A percentile compares a stretch with the other conserved stretches of the same genome.
Conservation (phyloP, 2,888 invertebrate species). For the Habroteleia sp. region DNA sequence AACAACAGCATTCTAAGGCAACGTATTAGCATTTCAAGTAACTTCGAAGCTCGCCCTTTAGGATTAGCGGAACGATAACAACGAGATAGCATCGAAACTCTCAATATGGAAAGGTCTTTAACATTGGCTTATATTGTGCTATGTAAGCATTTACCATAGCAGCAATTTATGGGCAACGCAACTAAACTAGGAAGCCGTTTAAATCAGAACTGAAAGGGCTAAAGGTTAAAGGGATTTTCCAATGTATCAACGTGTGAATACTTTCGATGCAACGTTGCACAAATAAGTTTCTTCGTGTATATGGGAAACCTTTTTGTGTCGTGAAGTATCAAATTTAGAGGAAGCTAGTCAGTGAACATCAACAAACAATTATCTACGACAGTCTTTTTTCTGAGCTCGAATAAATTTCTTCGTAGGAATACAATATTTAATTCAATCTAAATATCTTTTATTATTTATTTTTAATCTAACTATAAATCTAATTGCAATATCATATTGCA, state of each 20-base stretch:
- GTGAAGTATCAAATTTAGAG: conserved; percentile 58
- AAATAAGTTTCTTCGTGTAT: conserved; percentile 52
- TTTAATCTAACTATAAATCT: no score
- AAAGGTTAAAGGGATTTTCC: conserved; percentile 65
- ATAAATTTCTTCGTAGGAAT: not conserved
- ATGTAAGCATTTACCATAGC: conserved; percentile 56
- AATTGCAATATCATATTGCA: no score
- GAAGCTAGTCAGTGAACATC: conserved; percentile 55
- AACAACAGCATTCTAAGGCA: conserved; percentile 46
- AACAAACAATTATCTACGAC: conserved; percentile 33
- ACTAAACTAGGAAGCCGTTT: conserved; percentile 64
- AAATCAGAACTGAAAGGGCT: conserved; percentile 64
- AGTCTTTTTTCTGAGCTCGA: not conserved
- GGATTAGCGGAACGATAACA: conserved; percentile 59
- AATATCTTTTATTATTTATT: no score
- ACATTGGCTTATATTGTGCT: conserved; percentile 62
- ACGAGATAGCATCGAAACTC: conserved; percentile 57
- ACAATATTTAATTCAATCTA: not conserved
- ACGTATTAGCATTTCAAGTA: conserved; percentile 60
- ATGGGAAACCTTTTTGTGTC: conserved; percentile 56
- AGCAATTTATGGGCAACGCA: conserved; percentile 62
- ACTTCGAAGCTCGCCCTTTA: conserved; percentile 57
- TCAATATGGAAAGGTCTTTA: conserved; percentile 64
- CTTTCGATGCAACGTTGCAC: conserved; percentile 60
- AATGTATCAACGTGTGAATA: conserved; percentile 61